phyloP scores from a whole-genome alignment of 2,113 vertebrate species.

The Pleuronectes platessa region DNA sequence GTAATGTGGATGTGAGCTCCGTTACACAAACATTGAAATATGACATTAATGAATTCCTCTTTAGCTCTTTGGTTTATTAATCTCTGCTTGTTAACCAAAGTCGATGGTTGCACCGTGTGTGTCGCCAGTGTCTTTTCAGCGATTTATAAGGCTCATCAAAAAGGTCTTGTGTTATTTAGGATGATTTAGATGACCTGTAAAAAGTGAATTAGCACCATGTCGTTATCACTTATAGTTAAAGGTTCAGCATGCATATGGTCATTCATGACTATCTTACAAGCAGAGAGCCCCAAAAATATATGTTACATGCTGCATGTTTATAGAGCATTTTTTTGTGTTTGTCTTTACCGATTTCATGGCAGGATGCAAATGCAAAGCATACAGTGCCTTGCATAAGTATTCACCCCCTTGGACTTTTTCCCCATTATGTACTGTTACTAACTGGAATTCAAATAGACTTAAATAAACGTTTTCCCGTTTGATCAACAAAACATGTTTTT shows the following conservation, averaged over 20 bases:
- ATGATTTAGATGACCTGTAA: conserved; percentile 37
- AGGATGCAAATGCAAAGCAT: not conserved
- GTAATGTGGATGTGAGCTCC: conserved; percentile 28
- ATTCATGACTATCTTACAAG: not conserved
- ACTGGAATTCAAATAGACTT: too few relatives aligned
- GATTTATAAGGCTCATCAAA: conserved; percentile 38
- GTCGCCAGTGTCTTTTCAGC: conserved; percentile 27
- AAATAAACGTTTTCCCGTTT: too few relatives aligned
- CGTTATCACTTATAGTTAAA: conserved; percentile 32
- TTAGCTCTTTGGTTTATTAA: conserved; percentile 60
- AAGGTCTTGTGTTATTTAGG: conserved; percentile 33
- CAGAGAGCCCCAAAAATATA: not conserved
- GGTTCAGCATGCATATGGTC: conserved; percentile 16
- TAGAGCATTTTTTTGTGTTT: too few relatives aligned
- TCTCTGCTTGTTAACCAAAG: conserved; percentile 67
- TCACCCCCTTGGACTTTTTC: too few relatives aligned
- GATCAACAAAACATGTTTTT: too few relatives aligned
- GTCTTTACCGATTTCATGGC: not conserved
- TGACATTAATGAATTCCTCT: conserved; percentile 66
- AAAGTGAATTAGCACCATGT: conserved; percentile 42
- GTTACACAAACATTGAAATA: conserved; percentile 60
- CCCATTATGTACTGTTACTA: too few relatives aligned
- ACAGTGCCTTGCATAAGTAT: too few relatives aligned
- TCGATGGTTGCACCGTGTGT: conserved; percentile 31
- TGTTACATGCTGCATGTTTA: too few relatives aligned